Evolutionary conservation across 2,797 vertebrate genomes (phyloP), one percentile per base, ranked within the genome.

Genomic region (Tiaroga cobitis): DNA sequence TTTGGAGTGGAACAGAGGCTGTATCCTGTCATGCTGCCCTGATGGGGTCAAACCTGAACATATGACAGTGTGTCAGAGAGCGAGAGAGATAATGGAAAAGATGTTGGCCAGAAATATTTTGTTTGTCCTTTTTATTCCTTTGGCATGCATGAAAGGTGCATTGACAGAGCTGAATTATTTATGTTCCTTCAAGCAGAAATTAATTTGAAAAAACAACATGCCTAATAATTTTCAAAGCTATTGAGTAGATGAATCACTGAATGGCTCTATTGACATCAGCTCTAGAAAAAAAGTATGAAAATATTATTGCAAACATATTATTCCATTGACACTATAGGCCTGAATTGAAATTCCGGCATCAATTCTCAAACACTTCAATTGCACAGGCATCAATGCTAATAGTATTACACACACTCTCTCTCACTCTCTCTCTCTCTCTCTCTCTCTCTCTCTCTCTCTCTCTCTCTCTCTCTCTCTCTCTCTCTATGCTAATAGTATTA

Each of bases 221-320:
- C 54, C 70, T 67, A 37, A 83, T 68, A 32, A 41, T 51, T 83
- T 49, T 75, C 56, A 39, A 54, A 24, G 43, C 32, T 76, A 76
- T 68, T 76, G 61, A 76, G 61, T 54, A 54, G 43, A 76, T 76
- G 76, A 68, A 83, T 76, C 46, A 67, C 72, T 68, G 82, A 83
- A 76, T 83, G 18, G 43, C 43, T 76, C 16, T 24, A 39, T 10
- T 37, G 72, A 83, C 59, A 76, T 83, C 6, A 54, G 29, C 72
- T 74, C 18, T 67, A 54, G 59, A 67, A 83, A 83, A 76, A 51
- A 43, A 29, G n/a, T 76, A 18, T 80, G 41, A 49, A 67, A 34
- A 65, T 67, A 67, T 26, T 24, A 21, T 78, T 6, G 15, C n/a
- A 78, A 61, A 41, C n/a, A 29, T 49, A 49, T 49, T 16, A 49